phyloP scores from a whole-genome alignment of 1,140 invertebrate genomes.

The Procambarus clarkii region DNA sequence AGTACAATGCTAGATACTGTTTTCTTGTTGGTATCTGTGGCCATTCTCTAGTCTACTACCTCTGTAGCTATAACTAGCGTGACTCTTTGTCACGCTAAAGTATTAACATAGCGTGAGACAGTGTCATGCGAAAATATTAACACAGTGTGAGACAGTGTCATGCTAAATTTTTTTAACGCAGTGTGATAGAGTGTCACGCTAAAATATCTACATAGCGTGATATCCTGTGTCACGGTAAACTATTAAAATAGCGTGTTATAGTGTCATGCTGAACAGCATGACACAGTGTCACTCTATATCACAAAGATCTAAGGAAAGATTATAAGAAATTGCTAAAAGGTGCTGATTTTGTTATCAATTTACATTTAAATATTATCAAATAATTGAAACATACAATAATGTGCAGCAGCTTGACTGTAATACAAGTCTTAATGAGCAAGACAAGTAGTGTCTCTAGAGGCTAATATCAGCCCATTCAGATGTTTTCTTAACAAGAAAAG shows the following conservation, averaged over 20 bases:
- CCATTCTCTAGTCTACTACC: slow-evolving; percentile 24
- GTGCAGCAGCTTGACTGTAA: too few relatives aligned
- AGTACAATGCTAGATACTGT: slow-evolving; percentile 15
- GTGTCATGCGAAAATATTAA: too few relatives aligned
- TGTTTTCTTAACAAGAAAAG: neutral
- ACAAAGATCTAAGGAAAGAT: neutral
- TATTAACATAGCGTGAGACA: too few relatives aligned
- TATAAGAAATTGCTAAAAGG: neutral
- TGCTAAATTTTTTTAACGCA: too few relatives aligned
- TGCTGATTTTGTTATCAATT: neutral
- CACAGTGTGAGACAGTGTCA: too few relatives aligned
- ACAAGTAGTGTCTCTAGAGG: neutral
- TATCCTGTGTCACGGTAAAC: neutral
- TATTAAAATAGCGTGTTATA: too few relatives aligned
- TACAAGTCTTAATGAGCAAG: neutral
- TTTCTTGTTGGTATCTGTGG: neutral
- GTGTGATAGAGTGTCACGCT: too few relatives aligned
- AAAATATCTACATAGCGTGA: slow-evolving; percentile 29
- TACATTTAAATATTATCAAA: neutral
- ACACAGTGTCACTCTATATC: slow-evolving; percentile 10
- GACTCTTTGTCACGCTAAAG: too few relatives aligned
- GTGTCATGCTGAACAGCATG: too few relatives aligned
- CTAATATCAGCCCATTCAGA: neutral
- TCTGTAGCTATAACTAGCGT: too few relatives aligned
- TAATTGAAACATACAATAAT: neutral